Evolutionary conservation across 2,113 vertebrate genomes (phyloP).

Genomic region (Toxotes chatareus): DNA sequence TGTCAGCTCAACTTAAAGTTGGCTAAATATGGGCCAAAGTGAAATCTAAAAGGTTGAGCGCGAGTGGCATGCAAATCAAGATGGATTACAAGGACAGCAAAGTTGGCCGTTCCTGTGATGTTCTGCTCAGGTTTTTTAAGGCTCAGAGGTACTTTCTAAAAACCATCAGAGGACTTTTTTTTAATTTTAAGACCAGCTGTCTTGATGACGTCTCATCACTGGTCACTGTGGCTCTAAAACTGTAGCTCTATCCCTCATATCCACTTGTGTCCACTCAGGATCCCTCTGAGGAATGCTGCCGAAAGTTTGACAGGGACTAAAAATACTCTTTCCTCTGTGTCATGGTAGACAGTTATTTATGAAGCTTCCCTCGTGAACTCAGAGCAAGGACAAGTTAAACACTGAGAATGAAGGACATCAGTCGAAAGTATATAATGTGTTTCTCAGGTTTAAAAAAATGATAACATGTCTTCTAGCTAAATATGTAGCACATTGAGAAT

Average conservation of each 20-base stretch:
- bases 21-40: constrained; percentile 69
- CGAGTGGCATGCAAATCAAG: constrained; percentile 66
- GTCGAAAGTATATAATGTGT: background rate
- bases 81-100: constrained; percentile 36
- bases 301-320: constrained; percentile 37
- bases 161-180: background rate
- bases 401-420: background rate
- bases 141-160: background rate
- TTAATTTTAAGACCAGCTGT: background rate
- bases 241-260: background rate
- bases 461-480: background rate
- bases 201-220: constrained; percentile 10
- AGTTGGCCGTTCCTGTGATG: constrained; percentile 8
- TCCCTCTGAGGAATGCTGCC: background rate
- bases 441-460: background rate
- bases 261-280: constrained; percentile 9
- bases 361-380: background rate
- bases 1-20: constrained; percentile 66
- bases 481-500: background rate
- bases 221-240: background rate
- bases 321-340: background rate
- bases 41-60: constrained; percentile 66
- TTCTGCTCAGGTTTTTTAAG: constrained; percentile 10
- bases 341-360: constrained; percentile 23
- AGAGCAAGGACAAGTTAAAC: background rate